Conservation (phyloP, 1,140 invertebrate species). For the Acyrthosiphon pisum region DNA sequence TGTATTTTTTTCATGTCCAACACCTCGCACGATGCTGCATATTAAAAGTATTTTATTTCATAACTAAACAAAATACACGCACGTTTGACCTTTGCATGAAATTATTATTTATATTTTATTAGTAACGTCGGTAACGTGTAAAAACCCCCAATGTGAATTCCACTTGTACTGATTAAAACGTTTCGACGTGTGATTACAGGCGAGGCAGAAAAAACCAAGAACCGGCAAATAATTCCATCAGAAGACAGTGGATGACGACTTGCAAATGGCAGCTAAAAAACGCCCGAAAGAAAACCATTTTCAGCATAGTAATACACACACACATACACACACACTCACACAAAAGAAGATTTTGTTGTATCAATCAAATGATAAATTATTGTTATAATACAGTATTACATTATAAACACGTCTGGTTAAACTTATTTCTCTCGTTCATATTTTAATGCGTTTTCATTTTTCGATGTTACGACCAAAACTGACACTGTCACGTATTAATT, state of each 20-base stretch:
- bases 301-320: background rate
- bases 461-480: slow-evolving; percentile 30
- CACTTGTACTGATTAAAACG: background rate
- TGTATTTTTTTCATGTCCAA: background rate
- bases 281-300: background rate
- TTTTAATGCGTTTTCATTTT: slow-evolving; percentile 7
- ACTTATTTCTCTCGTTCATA: slow-evolving; percentile 11
- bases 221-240: background rate
- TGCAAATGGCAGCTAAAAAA: background rate
- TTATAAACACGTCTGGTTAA: background rate
- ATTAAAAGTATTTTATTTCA: background rate
- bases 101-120: background rate
- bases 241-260: background rate
- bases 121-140: background rate
- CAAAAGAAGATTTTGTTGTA: background rate
- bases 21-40: background rate
- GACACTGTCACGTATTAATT: background rate
- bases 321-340: background rate
- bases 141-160: background rate
- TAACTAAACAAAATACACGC: background rate
- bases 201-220: slow-evolving; percentile 1
- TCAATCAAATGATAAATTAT: background rate
- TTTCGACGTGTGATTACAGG: background rate
- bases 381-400: background rate
- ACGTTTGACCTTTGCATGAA: background rate